Conservation (phyloP, 2,888 invertebrate genomes). For the Quadroppia sp. region DNA sequence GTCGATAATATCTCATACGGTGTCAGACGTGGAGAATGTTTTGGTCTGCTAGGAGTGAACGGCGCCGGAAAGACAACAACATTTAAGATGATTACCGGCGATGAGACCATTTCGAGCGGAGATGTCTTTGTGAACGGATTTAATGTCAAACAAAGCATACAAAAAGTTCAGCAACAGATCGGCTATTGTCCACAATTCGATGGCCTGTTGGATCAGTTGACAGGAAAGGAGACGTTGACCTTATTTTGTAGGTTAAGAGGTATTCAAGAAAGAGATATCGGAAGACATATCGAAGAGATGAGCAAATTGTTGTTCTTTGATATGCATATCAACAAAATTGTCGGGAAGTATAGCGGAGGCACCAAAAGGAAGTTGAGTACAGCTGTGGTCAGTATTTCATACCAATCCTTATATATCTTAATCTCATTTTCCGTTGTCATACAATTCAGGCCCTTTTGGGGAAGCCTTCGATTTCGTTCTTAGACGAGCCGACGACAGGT, state of each 20-base stretch:
- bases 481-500: conserved; percentile 66
- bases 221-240: conserved; percentile 45
- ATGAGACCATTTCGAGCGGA: conserved; percentile 54
- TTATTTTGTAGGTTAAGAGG: conserved; percentile 47
- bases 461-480: conserved; percentile 64
- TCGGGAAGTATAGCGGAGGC: conserved; percentile 45
- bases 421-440: conserved; percentile 16
- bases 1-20: conserved; percentile 66
- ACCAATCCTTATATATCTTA: conserved; percentile 42
- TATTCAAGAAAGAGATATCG: conserved; percentile 40
- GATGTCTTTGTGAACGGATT: conserved; percentile 59
- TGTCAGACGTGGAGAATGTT: conserved; percentile 58
- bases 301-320: conserved; percentile 46
- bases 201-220: conserved; percentile 63
- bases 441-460: conserved; percentile 60
- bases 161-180: conserved; percentile 56
- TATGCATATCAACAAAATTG: conserved; percentile 44
- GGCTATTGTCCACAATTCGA: conserved; percentile 90
- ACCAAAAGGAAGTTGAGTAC: conserved; percentile 47
- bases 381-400: conserved; percentile 42
- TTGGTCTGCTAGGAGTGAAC: conserved; percentile 57
- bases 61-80: conserved; percentile 60
- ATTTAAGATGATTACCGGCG: conserved; percentile 60
- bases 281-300: conserved; percentile 43
- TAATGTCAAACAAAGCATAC: conserved; percentile 51